Evolutionary conservation across 1,140 invertebrate species (phyloP).

Genomic region (Anoplolepis gracilipes): DNA sequence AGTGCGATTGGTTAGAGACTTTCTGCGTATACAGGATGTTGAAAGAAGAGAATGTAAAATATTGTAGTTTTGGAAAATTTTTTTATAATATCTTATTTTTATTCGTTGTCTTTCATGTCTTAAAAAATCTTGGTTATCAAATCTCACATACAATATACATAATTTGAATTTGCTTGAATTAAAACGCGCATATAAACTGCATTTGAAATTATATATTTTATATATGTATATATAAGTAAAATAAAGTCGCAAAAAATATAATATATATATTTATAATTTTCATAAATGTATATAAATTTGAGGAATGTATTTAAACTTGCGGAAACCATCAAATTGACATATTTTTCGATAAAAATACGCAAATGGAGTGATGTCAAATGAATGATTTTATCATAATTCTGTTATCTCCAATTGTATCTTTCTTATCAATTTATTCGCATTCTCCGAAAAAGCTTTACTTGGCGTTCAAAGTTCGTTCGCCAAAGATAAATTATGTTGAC

Average conservation of each 20-base stretch:
- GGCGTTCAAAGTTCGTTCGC: neutral
- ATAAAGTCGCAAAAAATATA: neutral
- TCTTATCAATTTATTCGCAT: neutral
- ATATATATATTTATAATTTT: neutral
- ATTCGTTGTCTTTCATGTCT: neutral
- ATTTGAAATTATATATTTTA: no score
- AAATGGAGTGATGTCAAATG: neutral
- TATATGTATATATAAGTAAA: no score
- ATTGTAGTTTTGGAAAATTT: neutral
- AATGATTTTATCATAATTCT: neutral
- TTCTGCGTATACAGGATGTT: constrained; percentile 35
- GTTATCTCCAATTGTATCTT: neutral
- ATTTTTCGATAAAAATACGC: neutral
- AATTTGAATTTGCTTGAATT: neutral
- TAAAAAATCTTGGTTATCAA: neutral
- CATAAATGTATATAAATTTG: neutral
- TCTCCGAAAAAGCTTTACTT: neutral
- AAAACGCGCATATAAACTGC: neutral
- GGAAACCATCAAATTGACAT: neutral
- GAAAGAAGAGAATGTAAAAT: constrained; percentile 17
- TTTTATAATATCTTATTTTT: neutral
- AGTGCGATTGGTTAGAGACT: constrained; percentile 12
- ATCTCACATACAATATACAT: no score
- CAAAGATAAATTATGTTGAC: neutral
- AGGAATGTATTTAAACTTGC: neutral